Evolutionary conservation across 1,140 invertebrate species (phyloP).

Genomic region (Ips typographus): DNA sequence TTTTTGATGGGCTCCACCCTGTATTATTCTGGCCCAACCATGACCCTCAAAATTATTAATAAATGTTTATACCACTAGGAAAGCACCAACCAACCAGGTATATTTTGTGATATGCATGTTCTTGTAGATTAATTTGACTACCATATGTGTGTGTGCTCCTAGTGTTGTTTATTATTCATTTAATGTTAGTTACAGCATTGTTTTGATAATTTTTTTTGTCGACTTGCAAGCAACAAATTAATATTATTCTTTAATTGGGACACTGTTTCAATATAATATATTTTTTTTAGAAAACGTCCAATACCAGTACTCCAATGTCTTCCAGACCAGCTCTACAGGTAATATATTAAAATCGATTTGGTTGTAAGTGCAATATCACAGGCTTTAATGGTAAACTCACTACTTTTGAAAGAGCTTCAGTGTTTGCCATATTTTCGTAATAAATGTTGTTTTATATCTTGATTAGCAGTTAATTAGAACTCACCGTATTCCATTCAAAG

Average conservation of each 20-base stretch:
- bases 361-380: slow-evolving; percentile 21
- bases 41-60: not conserved
- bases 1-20: no score
- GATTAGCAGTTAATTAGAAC: no score
- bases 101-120: not conserved
- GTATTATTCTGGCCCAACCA: no score
- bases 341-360: slow-evolving; percentile 42
- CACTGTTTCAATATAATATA: not conserved
- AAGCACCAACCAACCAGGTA: slow-evolving; percentile 30
- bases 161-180: no score
- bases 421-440: no score
- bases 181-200: no score
- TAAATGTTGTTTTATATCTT: no score
- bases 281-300: slow-evolving; percentile 45
- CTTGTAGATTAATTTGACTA: slow-evolving; percentile 5
- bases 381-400: slow-evolving; percentile 21
- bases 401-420: not conserved
- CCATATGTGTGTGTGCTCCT: slow-evolving; percentile 13
- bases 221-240: no score
- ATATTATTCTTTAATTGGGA: no score
- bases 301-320: slow-evolving; percentile 43
- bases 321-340: slow-evolving; percentile 50
- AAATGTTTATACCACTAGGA: not conserved
- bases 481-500: no score
- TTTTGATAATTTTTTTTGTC: no score